Percentiles rank a stretch among this genome's conserved stretches.
These are phyloP conservation scores for Ceyx melanurus DNA, from an alignment of 2,113 vertebrate species.

Conservation along the genomic window DNA sequence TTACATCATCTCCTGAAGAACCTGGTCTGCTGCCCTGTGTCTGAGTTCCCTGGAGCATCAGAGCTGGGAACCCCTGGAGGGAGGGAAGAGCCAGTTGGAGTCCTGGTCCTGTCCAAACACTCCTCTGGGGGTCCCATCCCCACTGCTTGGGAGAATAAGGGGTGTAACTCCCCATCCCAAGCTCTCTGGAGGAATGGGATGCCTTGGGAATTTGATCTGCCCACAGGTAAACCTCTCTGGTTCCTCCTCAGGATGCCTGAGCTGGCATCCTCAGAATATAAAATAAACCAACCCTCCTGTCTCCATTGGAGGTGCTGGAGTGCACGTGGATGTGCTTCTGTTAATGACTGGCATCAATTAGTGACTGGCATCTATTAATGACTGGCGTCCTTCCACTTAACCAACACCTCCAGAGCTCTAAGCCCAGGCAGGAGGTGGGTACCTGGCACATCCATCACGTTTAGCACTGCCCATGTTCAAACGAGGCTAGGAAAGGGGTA, in stretches of 20 bases:
- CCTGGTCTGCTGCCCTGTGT: neutral
- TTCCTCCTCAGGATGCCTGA: no score
- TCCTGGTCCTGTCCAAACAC: neutral
- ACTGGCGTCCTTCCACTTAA: neutral
- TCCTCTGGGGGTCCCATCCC: neutral
- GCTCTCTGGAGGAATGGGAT: no score
- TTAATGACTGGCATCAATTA: neutral
- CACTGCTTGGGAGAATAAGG: neutral
- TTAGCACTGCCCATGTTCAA: neutral
- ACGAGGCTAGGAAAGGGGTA: neutral
- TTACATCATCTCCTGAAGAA: neutral
- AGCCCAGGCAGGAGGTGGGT: neutral
- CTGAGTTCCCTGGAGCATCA: neutral
- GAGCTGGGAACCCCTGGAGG: neutral
- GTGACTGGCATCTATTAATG: neutral
- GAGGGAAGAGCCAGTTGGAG: neutral
- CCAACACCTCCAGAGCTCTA: neutral
- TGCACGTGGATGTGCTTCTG: neutral
- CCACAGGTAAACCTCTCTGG: no score
- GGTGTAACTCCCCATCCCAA: neutral
- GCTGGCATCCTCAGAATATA: no score
- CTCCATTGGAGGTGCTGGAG: no score
- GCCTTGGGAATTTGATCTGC: no score
- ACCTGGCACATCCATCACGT: neutral
- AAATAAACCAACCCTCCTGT: no score